Evolutionary conservation across 2,888 invertebrate species (phyloP), one percentile per base, ranked within the genome.

Genomic region (Slavum lentiscoides): DNA sequence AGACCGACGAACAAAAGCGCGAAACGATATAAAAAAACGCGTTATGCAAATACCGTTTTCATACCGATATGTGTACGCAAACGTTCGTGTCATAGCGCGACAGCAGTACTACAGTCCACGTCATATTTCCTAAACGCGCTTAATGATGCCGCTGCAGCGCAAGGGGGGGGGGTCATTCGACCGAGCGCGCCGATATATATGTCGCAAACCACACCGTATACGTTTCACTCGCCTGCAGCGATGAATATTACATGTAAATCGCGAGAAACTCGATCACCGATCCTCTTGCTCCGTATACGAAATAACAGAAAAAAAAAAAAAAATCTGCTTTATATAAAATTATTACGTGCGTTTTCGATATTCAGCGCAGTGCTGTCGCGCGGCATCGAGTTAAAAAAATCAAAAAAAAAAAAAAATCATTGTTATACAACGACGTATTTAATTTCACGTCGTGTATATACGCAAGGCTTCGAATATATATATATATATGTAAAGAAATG

Each of bases 41-140:
- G 76, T 76, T 76, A 76, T 69, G 76, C 76, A 76, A 76, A 76
- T 76, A 69, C 61, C 4, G 23, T 76, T 76, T 53, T 69, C 21
- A 4, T 30, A 61, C 68, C 61, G 15, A 30, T 30, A 30, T 30
- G 30, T 4, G 62, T 53, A n/a, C 30, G 21, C 67, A 67, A 68
- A 68, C 68, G 30, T 53, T 62, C 17, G 53, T 68, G 67, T n/a
- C 74, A 4, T 30, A 30, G 4, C 30, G 30, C 30, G 4, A 30
- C 4, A 30, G 4, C 30, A 30, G 4, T 30, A 30, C 1, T 30
- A 58, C 19, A 55, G 21, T 39, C 58, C 39, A 62, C 70, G 62
- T 70, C 69, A 77, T 70, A 77, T 70, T 77, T 66, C 68, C 15
- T 61, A 49, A 76, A 61, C 68, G 61, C 68, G 61, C 49, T 68